A percentile compares a stretch with the other conserved stretches of the same genome.
Evolutionary conservation across 2,113 vertebrate genomes (phyloP).

Genomic region (Rhinolophus sinicus): DNA sequence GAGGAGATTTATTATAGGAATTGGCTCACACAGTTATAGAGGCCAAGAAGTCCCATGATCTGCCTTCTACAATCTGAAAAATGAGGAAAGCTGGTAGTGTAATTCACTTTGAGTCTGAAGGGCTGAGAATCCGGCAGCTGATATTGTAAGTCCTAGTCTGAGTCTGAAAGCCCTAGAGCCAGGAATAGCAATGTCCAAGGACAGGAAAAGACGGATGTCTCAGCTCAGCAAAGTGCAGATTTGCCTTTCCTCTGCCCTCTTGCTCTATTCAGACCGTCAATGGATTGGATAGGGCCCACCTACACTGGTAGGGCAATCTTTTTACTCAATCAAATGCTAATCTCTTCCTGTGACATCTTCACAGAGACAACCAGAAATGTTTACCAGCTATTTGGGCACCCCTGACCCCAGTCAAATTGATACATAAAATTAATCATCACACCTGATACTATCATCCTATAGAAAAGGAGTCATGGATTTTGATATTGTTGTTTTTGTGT

Average conservation of each 20-base stretch:
- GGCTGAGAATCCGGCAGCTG: neutral
- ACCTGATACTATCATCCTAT: neutral
- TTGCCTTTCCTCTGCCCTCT: neutral
- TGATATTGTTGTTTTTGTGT: neutral
- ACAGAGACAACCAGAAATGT: neutral
- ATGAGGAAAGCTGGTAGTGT: neutral
- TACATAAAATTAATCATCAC: neutral
- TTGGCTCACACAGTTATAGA: neutral
- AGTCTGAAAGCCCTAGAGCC: neutral
- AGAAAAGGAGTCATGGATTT: neutral
- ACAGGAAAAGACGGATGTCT: neutral
- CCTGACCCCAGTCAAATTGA: neutral
- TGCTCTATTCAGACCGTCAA: neutral
- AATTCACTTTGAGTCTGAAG: neutral
- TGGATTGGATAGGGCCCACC: neutral
- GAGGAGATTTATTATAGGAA: neutral
- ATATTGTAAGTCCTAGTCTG: neutral
- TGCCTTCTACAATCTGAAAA: neutral
- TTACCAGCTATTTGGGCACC: neutral
- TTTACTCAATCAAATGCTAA: neutral
- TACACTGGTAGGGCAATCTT: neutral
- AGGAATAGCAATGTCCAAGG: neutral
- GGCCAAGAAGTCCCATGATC: neutral
- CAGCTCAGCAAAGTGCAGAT: neutral
- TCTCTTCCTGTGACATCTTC: neutral